Evolutionary conservation across 2,113 vertebrate species (phyloP), one percentile per base, ranked within the genome.

Genomic region (Dissostichus mawsoni): DNA sequence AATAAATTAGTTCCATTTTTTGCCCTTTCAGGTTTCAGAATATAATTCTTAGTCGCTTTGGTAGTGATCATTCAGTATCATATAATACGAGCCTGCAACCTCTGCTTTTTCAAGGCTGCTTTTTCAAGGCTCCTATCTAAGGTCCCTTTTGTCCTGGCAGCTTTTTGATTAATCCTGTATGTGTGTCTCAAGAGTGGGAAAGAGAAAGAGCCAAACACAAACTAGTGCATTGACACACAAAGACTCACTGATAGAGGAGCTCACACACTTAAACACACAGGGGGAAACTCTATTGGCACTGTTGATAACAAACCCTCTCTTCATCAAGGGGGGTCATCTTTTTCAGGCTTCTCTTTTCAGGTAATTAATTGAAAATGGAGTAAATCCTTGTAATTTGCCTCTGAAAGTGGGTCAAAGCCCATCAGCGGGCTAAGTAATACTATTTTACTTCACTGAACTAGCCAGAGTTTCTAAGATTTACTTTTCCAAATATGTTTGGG

Each of bases 351-450:
- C 69, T 62, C 53, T 79, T 76, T 51, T 64, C 44, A 50, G 25
- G 44, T 16, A 88, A 88, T 83, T 70, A 75, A 88, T 85, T 76
- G 68, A 87, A 79, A 89, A 85, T 65, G 6, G 41, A 87, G 79
- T 68, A 84, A 78, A 93, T 86, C 72, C 47, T 76, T 33, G 63
- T 76, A 84, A 85, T 84, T 78, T 85, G 72, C 63, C 70, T 79
- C 66, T 64, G 53, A 84, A 83, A 87, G n/a, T 75, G 76, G 74
- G 68, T 83, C 65, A 73, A 73, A 84, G 44, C 70, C n/a, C 64
- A 72, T 86, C 70, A 81, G 68, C 50, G 48, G 56, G 66, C 59
- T 70, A 70, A 80, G 65, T 50, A 65, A 71, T 64, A 65, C 74
- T 84, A 52, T 68, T 51, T 62, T 73, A 76, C 64, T 67, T 83